Percentiles rank a stretch among this genome's conserved stretches.
Conservation (phyloP, 2,888 invertebrate species). For the Hoplodrina blanda region DNA sequence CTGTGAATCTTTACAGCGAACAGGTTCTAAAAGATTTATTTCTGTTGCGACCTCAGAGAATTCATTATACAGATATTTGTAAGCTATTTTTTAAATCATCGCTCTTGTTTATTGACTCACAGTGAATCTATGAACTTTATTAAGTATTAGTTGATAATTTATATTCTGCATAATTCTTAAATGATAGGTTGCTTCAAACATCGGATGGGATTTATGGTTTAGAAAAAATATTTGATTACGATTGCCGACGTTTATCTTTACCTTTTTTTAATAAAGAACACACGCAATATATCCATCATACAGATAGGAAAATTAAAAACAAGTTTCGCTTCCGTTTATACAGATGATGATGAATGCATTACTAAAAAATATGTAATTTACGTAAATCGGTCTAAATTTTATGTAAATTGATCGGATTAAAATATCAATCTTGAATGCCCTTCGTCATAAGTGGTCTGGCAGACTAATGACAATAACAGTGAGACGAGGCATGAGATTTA, state of each 20-base stretch:
- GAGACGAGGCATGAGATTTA: constrained; percentile 16
- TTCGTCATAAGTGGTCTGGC: constrained; percentile 38
- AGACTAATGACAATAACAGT: constrained; percentile 28
- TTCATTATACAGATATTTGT: constrained; percentile 67
- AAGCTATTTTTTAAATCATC: constrained; percentile 63
- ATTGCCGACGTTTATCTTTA: not conserved
- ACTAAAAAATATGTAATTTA: constrained; percentile 10
- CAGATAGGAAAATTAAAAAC: constrained; percentile 30
- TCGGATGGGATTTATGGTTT: constrained; percentile 12
- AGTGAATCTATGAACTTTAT: constrained; percentile 64
- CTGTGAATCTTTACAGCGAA: constrained; percentile 71
- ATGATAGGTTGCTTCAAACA: constrained; percentile 14
- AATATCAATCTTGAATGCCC: constrained; percentile 59
- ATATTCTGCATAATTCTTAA: constrained; percentile 55
- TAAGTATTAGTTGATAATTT: constrained; percentile 46
- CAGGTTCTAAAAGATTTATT: constrained; percentile 78
- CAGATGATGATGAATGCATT: constrained; percentile 17
- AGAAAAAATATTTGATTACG: not conserved
- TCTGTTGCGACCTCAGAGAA: constrained; percentile 70
- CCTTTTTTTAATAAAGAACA: not conserved
- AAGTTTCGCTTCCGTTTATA: constrained; percentile 46
- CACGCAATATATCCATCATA: constrained; percentile 11
- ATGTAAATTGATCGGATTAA: constrained; percentile 45
- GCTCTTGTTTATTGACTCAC: constrained; percentile 68
- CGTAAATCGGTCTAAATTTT: constrained; percentile 43